Evolutionary conservation across 2,888 invertebrate genomes (phyloP), one percentile per base, ranked within the genome.

Genomic region (Helleia helle): DNA sequence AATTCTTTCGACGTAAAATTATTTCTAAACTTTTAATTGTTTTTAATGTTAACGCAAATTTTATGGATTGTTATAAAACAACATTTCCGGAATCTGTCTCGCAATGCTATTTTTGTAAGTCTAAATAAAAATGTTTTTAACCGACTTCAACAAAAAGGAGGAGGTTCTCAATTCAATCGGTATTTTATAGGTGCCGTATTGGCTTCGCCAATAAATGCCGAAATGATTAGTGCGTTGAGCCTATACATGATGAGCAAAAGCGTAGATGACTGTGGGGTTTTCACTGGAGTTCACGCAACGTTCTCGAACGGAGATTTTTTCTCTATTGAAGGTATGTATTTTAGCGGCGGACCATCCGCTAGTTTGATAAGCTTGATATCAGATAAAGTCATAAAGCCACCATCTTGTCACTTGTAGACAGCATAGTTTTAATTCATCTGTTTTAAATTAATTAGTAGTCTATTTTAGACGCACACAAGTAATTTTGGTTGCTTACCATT

Each of bases 261-360:
- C 4, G 8, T 31, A 6, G 14, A 29, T 7, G 18, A 36, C n/a
- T 7, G 13, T 2, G 28, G 36, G 6, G 25, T 51, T 3, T 51
- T 41, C 29, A 47, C 42, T 1, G 56, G 55, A 4, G 31, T 55
- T 8, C 52, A 50, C 29, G 47, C 51, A 0, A 48, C 46, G 0
- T 55, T 55, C 38, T 48, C 52, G 5, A 46, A 43, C n/a, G 54
- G 51, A 18, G 40, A 51, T 24, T 55, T 42, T 34, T 38, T 40
- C 13, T 50, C 54, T 4, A 15, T 55, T 14, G 51, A 51, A 26
- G 55, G 57, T 54, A 15, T 25, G 24, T n/a, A n/a, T 22, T 27
- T 7, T 22, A n/a, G n/a, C n/a, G n/a, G 2, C 15, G 3, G 15
- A 7, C 2, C 7, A 8, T n/a, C n/a, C n/a, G n/a, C n/a, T n/a